Evolutionary conservation across 2,888 invertebrate species (phyloP), one percentile per base, ranked within the genome.

Genomic region (Cheilosia grossa): DNA sequence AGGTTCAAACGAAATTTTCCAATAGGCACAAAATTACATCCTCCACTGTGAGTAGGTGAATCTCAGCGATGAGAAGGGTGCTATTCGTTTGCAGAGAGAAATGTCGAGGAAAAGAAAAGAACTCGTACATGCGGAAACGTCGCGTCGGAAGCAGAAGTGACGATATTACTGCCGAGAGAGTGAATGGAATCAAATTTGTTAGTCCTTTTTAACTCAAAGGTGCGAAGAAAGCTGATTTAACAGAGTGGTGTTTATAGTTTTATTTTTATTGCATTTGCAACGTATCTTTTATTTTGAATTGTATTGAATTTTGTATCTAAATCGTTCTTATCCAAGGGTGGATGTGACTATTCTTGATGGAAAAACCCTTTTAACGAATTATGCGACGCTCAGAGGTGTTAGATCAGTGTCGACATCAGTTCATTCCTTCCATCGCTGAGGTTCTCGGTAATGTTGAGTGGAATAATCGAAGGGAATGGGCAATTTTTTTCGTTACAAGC

Each of bases 21-120:
- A 70, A 59, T 37, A 51, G 54, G 54, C 27, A 53, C 21, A 30
- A 4, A 19, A 30, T 30, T 63, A 44, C 17, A 27, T 44, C 27
- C 17, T 61, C 51, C 9, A 27, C 7, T 7, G n/a, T 33, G n/a
- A 40, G 40, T 42, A 17, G n/a, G 30, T 44, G 44, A 61, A 4
- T 44, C 27, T 44, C 24, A 17, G 27, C 30, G 61, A 61, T 44
- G 30, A 44, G 27, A 21, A 44, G 27, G 40, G 37, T 21, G 10
- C 13, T 7, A 2, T 10, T 9, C 37, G 15, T 58, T 10, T 9
- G 13, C 10, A 15, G 5, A n/a, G 10, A 13, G 5, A 24, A 13
- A 15, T 7, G 24, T 5, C 9, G 17, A 17, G n/a, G 7, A n/a
- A 44, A 7, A 6, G 7, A 33, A 33, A 33, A 10, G 21, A 24